Conservation (phyloP, 2,888 invertebrate species). For the Drosophila falleni region DNA sequence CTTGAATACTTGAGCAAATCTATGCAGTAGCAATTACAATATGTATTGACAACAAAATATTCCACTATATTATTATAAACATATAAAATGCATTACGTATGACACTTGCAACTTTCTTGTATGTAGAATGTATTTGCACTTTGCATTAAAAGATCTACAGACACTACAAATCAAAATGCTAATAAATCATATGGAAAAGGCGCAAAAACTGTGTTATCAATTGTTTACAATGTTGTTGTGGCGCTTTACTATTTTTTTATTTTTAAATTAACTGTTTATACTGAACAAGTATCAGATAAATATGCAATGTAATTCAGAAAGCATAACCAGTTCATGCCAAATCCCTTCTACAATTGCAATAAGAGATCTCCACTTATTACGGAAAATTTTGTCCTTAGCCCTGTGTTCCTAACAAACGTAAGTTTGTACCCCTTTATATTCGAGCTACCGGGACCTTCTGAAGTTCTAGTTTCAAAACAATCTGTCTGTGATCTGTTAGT, state of each 20-base stretch:
- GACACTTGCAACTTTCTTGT: slow-evolving; percentile 21
- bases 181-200: slow-evolving; percentile 53
- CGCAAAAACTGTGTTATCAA: slow-evolving; percentile 19
- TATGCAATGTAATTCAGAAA: slow-evolving; percentile 22
- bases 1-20: slow-evolving; percentile 38
- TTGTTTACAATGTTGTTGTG: background rate
- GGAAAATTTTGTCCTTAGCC: slow-evolving; percentile 57
- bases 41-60: slow-evolving; percentile 60
- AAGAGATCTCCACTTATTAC: slow-evolving; percentile 40
- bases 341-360: slow-evolving; percentile 23
- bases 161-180: slow-evolving; percentile 25
- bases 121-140: slow-evolving; percentile 26
- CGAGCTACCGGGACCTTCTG: slow-evolving; percentile 16
- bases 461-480: slow-evolving; percentile 8
- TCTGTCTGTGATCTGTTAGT: slow-evolving; percentile 36
- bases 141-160: slow-evolving; percentile 20
- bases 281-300: slow-evolving; percentile 17
- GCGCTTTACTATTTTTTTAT: slow-evolving; percentile 8
- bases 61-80: slow-evolving; percentile 61
- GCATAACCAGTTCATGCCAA: slow-evolving; percentile 9
- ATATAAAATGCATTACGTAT: slow-evolving; percentile 23
- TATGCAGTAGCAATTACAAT: slow-evolving; percentile 49
- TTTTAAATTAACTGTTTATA: slow-evolving; percentile 25
- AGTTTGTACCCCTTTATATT: slow-evolving; percentile 7
- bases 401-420: slow-evolving; percentile 6